A percentile compares a stretch with the other conserved stretches of the same genome.
Conservation (phyloP, 2,888 invertebrate species). For the Falcaria lacertinaria region DNA sequence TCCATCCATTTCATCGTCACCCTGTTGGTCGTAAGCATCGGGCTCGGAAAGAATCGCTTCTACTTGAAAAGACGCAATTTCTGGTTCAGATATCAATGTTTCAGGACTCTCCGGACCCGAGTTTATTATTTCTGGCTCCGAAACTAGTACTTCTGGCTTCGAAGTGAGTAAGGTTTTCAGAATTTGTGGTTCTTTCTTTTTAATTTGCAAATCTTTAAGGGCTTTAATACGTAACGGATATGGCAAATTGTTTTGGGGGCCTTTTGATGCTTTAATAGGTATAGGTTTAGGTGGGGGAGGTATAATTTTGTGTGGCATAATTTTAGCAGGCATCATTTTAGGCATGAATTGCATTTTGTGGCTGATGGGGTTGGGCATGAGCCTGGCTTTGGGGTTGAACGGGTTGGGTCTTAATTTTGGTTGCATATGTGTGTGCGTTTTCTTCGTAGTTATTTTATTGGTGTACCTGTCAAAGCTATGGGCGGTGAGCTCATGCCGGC, state of each 20-base stretch:
- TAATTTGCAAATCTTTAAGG: slow-evolving; percentile 73
- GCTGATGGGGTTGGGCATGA: slow-evolving; percentile 73
- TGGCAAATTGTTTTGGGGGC: slow-evolving; percentile 58
- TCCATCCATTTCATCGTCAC: slow-evolving; percentile 42
- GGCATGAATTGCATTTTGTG: slow-evolving; percentile 66
- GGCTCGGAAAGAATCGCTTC: slow-evolving; percentile 73
- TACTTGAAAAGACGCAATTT: slow-evolving; percentile 75
- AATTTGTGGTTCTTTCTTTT: slow-evolving; percentile 74
- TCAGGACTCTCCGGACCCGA: slow-evolving; percentile 76
- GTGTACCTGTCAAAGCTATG: slow-evolving; percentile 75
- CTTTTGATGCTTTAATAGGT: slow-evolving; percentile 54
- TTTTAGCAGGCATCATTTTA: slow-evolving; percentile 50
- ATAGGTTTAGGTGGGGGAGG: slow-evolving; percentile 62
- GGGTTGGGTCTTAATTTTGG: slow-evolving; percentile 73
- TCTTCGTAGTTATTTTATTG: slow-evolving; percentile 61
- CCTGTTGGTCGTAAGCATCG: slow-evolving; percentile 50
- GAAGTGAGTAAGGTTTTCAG: slow-evolving; percentile 71
- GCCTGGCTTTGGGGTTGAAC: slow-evolving; percentile 70
- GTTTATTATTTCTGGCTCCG: slow-evolving; percentile 71
- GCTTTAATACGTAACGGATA: slow-evolving; percentile 74
- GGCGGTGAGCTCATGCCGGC: slow-evolving; percentile 69
- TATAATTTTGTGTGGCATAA: slow-evolving; percentile 47
- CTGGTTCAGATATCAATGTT: slow-evolving; percentile 73
- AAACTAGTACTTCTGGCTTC: slow-evolving; percentile 68
- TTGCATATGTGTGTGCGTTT: slow-evolving; percentile 47